Base-by-base conservation (phyloP, 92 coral and sea anemone species). In the Epizoanthus scotinus region DNA sequence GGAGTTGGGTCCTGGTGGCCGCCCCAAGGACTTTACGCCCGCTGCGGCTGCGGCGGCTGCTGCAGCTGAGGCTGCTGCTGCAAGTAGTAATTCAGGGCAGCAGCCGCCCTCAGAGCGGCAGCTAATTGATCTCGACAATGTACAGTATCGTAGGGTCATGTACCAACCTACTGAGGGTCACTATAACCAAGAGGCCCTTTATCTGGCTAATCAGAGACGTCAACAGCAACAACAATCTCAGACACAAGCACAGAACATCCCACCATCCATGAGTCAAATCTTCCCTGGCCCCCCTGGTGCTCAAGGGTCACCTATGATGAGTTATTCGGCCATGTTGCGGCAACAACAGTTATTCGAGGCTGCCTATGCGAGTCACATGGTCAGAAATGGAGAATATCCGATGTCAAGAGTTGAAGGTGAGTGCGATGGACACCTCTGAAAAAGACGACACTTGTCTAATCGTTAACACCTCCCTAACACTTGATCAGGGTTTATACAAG, bases 271-370 rank as follows among this genome's bases (percentile, higher is more conserved):
- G 81, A 75, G 81, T 60, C 81, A 75, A 40, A 75, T 75, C 67
- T 75, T 75, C 49, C 81, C 81, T 40, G 81, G 69, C 3, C 81
- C 81, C 36, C 69, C 80, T 9, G 88, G 92, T 19, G 89, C 90
- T 0, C 94, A 90, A 58, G 83, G 89, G 5, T 88, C 84, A 52
- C 97, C 88, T 52, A 79, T 92, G 87, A 90, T 92, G 86, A 87
- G 94, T 14, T 92, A 70, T 63, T 86, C 91, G 28, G 88, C 90
- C 75, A 92, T 92, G 94, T 72, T 92, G 52, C 91, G 94, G 70
- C 97, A 92, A 67, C 97, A 92, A 42, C 94, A 92, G 75, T 31
- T 87, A 44, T 85, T 92, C 63, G 91, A 90, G 62, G 97, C 97
- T 17, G 93, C 93, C 29, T 92, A 92, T 57, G 90, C 90, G 13